A percentile compares a stretch with the other conserved stretches of the same genome.
phyloP scores from a whole-genome alignment of 1,140 invertebrate species.

The Adoxophyes honmai region DNA sequence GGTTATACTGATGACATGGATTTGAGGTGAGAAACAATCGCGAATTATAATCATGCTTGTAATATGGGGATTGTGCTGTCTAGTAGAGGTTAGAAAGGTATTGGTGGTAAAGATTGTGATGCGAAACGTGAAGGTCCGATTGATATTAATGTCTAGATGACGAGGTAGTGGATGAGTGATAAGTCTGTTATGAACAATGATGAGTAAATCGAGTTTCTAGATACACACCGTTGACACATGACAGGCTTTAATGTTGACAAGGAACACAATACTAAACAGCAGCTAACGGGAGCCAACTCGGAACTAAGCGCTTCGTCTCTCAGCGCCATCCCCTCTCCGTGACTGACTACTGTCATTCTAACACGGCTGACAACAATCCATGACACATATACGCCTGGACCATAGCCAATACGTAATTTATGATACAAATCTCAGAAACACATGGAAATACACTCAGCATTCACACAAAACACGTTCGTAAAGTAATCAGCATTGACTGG shows the following conservation, averaged over 20 bases:
- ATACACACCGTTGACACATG: too few species aligned
- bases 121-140: too few species aligned
- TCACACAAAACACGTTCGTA: neutral
- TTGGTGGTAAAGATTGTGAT: too few species aligned
- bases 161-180: too few species aligned
- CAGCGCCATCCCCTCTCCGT: slow-evolving; percentile 28
- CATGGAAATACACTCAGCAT: slow-evolving; percentile 7
- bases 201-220: too few species aligned
- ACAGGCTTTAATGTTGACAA: neutral
- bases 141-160: too few species aligned
- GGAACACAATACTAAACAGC: slow-evolving; percentile 19
- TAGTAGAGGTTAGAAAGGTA: too few species aligned
- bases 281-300: slow-evolving; percentile 28
- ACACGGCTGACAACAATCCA: slow-evolving; percentile 34
- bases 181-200: too few species aligned
- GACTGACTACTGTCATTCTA: slow-evolving; percentile 40
- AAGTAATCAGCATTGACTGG: neutral
- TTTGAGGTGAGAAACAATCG: too few species aligned
- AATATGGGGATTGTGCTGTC: too few species aligned
- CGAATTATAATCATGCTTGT: too few species aligned
- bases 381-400: slow-evolving; percentile 44
- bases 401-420: slow-evolving; percentile 29
- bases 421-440: slow-evolving; percentile 15
- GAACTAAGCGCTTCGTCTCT: slow-evolving; percentile 38
- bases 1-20: too few species aligned